Evolutionary conservation across 2,888 invertebrate genomes (phyloP).

Genomic region (Neria commutata): DNA sequence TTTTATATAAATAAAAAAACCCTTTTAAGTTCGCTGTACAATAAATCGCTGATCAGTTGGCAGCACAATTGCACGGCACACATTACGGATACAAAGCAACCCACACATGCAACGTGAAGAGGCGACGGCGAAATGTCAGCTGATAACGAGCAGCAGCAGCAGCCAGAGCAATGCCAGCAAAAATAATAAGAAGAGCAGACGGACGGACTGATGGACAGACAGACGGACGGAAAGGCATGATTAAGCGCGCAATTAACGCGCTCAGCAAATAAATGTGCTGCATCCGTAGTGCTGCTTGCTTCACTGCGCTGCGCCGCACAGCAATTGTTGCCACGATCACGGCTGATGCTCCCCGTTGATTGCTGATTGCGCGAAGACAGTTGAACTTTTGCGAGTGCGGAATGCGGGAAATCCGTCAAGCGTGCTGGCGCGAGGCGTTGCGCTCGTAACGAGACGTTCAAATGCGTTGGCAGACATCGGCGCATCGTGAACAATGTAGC

Average conservation of each 20-base stretch:
- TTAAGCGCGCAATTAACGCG: constrained; percentile 51
- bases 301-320: constrained; percentile 31
- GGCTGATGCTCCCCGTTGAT: constrained; percentile 25
- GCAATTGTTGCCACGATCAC: constrained; percentile 2
- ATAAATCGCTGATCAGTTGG: too few species aligned
- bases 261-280: constrained; percentile 48
- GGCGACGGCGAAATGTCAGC: background rate
- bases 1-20: too few species aligned
- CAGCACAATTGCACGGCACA: too few species aligned
- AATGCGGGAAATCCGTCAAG: constrained; percentile 16
- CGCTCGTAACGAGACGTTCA: background rate
- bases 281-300: constrained; percentile 20
- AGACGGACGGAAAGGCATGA: constrained; percentile 35
- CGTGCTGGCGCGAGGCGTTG: background rate
- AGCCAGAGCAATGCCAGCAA: constrained; percentile 6
- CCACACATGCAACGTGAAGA: background rate
- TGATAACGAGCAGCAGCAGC: background rate
- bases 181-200: constrained; percentile 7
- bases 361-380: constrained; percentile 14
- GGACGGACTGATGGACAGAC: background rate
- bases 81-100: too few species aligned
- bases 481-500: background rate
- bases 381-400: constrained; percentile 6
- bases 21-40: too few species aligned
- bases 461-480: background rate